Evolutionary conservation across 2,888 invertebrate genomes (phyloP), one percentile per base, ranked within the genome.

Genomic region (Ectemnius lituratus): DNA sequence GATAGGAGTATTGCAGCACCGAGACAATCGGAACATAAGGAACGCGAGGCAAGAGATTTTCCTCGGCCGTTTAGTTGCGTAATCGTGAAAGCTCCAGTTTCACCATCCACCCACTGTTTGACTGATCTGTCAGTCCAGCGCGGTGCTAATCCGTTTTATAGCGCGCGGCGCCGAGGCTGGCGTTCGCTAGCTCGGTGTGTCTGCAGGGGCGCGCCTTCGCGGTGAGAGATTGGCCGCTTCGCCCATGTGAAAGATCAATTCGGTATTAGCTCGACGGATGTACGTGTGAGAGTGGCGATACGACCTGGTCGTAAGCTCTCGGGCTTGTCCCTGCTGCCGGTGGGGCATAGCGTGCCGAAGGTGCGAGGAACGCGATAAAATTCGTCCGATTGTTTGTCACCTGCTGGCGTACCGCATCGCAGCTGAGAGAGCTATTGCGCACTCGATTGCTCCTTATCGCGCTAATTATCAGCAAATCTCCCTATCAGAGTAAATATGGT

Each of bases 401-500:
- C 37, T 11, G 37, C 37, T 11, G 37, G 37, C 79, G 70, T 76
- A 62, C 71, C 71, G 64, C 73, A 75, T 61, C 60, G 66, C 37
- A 60, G 73, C 60, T 37, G 37, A 37, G 37, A 37, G 52, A 52
- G 52, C 74, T 78, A 76, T 84, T 85, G 86, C 85, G 86, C 83
- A 87, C 84, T 85, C 85, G 83, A 86, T 87, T 84, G 84, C 84
- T 86, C 78, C 87, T 90, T 90, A 90, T 90, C 90, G 82, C 83
- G 70, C 64, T 79, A 87, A 86, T 90, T 89, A 90, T 90, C 89
- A 89, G 87, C 79, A 85, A 89, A 90, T 90, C 89, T 89, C 86
- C 86, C 83, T 90, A 89, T 90, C 89, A 88, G 86, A 70, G 82
- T 81, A 89, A 89, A 89, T 87, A 89, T 84, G 83, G 80, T 83